Percentiles rank a stretch among this genome's conserved stretches.
These are phyloP conservation scores for Phalloptychus januarius DNA, from an alignment of 2,797 vertebrate genomes.

Conservation along the genomic window DNA sequence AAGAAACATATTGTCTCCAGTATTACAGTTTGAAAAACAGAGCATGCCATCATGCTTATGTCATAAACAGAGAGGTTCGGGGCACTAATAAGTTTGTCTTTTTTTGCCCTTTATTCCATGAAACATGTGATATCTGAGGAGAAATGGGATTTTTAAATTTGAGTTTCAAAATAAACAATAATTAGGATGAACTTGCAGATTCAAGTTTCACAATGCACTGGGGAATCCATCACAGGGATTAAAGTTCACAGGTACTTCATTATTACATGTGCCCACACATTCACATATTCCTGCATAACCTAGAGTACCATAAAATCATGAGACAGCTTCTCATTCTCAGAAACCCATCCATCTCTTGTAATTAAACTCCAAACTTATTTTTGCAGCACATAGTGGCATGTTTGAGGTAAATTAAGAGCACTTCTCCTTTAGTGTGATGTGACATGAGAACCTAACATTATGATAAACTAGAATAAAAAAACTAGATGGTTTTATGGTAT, in stretches of 20 bases:
- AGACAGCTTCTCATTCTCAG: not conserved
- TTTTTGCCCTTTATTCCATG: not conserved
- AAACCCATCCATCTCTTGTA: conserved; percentile 16
- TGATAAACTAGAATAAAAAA: not conserved
- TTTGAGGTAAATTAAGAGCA: not conserved
- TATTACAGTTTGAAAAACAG: not conserved
- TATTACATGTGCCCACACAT: not conserved
- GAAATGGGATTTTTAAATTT: conserved; percentile 33
- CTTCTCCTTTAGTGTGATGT: not conserved
- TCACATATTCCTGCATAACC: not conserved
- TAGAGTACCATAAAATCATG: not conserved
- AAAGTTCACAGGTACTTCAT: conserved; percentile 24
- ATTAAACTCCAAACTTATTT: conserved; percentile 24
- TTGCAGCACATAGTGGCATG: conserved; percentile 4
- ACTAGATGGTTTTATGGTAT: not conserved
- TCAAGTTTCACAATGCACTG: conserved; percentile 8
- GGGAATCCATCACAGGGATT: conserved; percentile 22
- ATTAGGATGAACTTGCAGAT: conserved; percentile 36
- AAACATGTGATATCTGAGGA: not conserved
- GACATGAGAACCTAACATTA: not conserved
- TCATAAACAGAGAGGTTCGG: not conserved
- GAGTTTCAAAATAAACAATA: conserved; percentile 61
- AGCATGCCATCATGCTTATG: conserved; percentile 22
- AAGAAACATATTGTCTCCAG: not conserved
- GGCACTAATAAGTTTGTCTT: conserved; percentile 2